A percentile compares a stretch with the other conserved stretches of the same genome.
phyloP scores from a whole-genome alignment of 2,113 vertebrate species.

The Calypte anna region DNA sequence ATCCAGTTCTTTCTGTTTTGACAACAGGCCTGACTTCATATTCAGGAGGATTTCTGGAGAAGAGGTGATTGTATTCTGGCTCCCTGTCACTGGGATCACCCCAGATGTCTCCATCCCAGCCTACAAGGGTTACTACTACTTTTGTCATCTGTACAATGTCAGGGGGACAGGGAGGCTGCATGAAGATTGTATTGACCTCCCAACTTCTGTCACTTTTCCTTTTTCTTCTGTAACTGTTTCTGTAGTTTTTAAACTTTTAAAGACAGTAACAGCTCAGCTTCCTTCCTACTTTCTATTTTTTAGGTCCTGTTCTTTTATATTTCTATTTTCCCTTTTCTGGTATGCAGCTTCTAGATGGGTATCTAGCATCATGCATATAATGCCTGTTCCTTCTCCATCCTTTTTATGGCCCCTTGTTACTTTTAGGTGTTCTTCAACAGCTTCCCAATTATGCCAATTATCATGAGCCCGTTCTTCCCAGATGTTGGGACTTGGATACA shows the following conservation, averaged over 20 bases:
- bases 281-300: background rate
- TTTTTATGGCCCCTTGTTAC: background rate
- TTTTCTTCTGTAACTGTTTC: background rate
- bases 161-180: no score
- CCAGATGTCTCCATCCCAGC: no score
- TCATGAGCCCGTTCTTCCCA: background rate
- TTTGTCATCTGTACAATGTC: no score
- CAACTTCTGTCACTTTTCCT: background rate
- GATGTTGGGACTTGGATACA: background rate
- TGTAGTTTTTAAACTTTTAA: background rate
- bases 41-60: no score
- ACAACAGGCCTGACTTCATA: no score
- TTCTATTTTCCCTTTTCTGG: background rate
- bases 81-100: no score
- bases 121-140: no score
- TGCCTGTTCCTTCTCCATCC: background rate
- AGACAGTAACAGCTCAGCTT: background rate
- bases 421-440: background rate
- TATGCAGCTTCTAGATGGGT: background rate
- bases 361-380: background rate
- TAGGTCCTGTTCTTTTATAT: background rate
- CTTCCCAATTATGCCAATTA: background rate
- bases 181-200: background rate
- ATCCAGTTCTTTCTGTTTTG: no score
- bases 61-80: no score